phyloP scores from a whole-genome alignment of 2,113 vertebrate species.

The Ciconia boyciana region DNA sequence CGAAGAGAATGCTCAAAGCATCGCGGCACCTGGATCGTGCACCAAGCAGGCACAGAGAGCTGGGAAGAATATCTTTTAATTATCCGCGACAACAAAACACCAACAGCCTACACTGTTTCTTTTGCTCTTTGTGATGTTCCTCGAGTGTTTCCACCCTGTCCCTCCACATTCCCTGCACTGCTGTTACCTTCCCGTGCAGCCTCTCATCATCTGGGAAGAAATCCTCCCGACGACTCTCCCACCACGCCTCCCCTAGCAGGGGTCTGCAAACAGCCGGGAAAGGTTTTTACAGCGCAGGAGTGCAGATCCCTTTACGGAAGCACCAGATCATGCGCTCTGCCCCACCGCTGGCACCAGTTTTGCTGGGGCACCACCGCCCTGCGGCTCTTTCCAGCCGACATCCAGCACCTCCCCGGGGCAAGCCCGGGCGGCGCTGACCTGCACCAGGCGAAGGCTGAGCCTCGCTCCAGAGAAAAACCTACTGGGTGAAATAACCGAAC shows the following conservation, averaged over 20 bases:
- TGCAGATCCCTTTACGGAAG: background rate
- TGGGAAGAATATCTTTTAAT: background rate
- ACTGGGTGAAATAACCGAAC: accelerated
- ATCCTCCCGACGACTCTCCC: accelerated
- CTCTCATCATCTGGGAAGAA: background rate
- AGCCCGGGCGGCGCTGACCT: accelerated
- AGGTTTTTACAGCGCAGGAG: accelerated
- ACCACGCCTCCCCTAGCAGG: background rate
- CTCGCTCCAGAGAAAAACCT: background rate
- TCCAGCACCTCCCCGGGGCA: background rate
- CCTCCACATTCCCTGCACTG: background rate
- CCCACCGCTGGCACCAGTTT: background rate
- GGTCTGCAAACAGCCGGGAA: background rate
- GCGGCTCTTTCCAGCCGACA: background rate
- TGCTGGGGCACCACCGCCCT: background rate
- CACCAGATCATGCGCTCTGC: accelerated
- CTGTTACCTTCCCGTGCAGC: background rate
- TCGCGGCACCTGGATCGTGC: background rate
- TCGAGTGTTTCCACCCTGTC: accelerated
- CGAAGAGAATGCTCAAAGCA: background rate
- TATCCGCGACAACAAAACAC: background rate
- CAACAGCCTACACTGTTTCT: background rate
- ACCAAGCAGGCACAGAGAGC: background rate
- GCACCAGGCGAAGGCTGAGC: background rate
- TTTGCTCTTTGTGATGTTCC: background rate